A percentile compares a stretch with the other conserved stretches of the same genome.
Conservation (phyloP, 2,113 vertebrate genomes). For the Bos taurus region ARS-UCD2.0 NC_037329.1:12933001-12933500, state of each 20-base stretch:
- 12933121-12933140: background rate
- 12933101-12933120: background rate
- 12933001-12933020: background rate
- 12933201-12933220: background rate
- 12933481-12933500: no score
- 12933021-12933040: background rate
- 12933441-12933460: no score
- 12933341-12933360: no score
- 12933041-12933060: background rate
- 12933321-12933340: background rate
- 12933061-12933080: background rate
- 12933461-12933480: no score
- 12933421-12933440: no score
- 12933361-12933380: no score
- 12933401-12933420: no score
- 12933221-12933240: background rate
- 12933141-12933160: background rate
- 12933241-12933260: background rate
- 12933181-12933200: background rate
- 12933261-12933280: background rate
- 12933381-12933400: no score
- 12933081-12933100: background rate
- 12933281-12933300: background rate
- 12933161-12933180: background rate
- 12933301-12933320: background rate